Percentiles rank a stretch among this genome's conserved stretches.
phyloP scores from a whole-genome alignment of 2,113 vertebrate genomes.

The Gallinago paraguaiae region DNA sequence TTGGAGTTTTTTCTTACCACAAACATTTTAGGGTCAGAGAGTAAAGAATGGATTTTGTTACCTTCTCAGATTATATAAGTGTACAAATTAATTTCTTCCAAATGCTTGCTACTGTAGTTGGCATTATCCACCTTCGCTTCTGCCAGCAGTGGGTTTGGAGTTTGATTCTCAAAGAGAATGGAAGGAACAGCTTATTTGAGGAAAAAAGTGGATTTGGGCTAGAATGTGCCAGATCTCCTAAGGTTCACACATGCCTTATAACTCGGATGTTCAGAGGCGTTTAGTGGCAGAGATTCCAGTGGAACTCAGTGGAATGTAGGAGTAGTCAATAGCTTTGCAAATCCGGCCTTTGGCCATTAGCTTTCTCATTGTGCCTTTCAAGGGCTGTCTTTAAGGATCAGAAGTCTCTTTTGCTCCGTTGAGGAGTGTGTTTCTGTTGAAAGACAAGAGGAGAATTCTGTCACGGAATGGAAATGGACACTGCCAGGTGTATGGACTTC shows the following conservation, averaged over 20 bases:
- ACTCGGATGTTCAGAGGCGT: fast-evolving
- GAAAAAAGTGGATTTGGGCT: background rate
- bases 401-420: background rate
- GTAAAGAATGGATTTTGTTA: constrained; percentile 29
- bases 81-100: constrained; percentile 52
- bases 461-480: background rate
- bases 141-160: constrained; percentile 28
- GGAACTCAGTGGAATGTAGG: background rate
- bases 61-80: constrained; percentile 9
- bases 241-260: background rate
- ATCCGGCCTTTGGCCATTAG: background rate
- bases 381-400: background rate
- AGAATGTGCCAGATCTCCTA: background rate
- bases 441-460: background rate
- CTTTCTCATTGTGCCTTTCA: background rate
- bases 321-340: background rate
- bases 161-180: background rate
- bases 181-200: constrained; percentile 14
- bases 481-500: background rate
- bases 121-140: background rate
- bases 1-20: constrained; percentile 6
- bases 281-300: background rate
- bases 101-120: constrained; percentile 52
- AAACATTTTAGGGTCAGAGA: background rate
- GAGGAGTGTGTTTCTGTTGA: background rate